Base-by-base conservation (phyloP, 2,113 vertebrate genomes). In the Ceuthmochares aereus region DNA sequence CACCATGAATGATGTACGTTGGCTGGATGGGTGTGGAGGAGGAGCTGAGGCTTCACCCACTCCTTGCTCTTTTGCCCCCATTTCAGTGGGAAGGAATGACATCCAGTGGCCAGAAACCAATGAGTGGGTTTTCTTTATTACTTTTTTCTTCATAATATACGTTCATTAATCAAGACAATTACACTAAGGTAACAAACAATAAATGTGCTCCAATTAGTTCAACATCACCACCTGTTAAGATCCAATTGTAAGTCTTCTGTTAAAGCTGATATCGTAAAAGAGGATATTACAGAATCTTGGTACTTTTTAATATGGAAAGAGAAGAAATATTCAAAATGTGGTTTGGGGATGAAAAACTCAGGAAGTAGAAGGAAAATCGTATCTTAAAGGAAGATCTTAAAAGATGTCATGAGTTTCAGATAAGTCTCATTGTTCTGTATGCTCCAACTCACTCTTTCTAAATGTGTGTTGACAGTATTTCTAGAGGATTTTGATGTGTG, bases 1-100 rank as follows among this genome's bases (percentile, higher is more conserved):
- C 26, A 37, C 49, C 15, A 2, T 15, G 29, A 12, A 4, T 1
- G 14, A 13, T 4, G 12, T 5, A 3, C 4, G 0, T 30, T 37
- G 36, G 16, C 40, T 51, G 75, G 56, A 11, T 4, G 16, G 29
- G 14, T 32, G 42, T 26, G 73, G 58, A 70, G 63, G 56, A 55
- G 56, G 13, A 76, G 29, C 27, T 12, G 23, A 67, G 36, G 23
- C 7, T 51, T 66, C 58, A 36, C 18, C 42, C 9, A 0, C 10
- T 42, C 42, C 54, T 81, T 42, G 30, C 45, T 14, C 2, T 67
- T 81, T 54, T 60, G 8, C 20, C 30, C 12, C 27, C 3, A 1
- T 74, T 78, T 59, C 23, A 8, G 34, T 29, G 22, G 23, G 14
- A 55, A 47, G 29, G 68, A 63, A 34, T 63, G 14, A 12, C 6